phyloP scores from a whole-genome alignment of 1,140 invertebrate species.

The Diprion similis region DNA sequence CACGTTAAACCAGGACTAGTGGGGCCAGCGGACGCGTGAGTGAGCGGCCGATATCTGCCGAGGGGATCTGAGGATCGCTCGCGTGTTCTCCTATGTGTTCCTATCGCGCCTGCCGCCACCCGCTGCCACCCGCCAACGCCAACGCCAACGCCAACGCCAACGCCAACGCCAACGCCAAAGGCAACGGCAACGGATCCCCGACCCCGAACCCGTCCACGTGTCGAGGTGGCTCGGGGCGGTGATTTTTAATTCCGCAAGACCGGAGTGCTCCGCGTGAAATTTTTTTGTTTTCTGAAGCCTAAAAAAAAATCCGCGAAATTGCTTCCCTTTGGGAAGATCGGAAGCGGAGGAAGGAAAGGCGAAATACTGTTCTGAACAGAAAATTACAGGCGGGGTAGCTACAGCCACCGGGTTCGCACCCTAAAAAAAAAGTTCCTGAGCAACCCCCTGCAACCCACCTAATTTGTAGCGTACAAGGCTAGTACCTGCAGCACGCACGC shows the following conservation, averaged over 20 bases:
- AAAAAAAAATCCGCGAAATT: too few species aligned
- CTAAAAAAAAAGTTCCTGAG: neutral
- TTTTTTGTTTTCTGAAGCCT: too few species aligned
- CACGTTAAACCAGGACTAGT: constrained; percentile 33
- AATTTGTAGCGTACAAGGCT: constrained; percentile 7
- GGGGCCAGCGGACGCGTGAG: constrained; percentile 53
- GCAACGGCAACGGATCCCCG: constrained; percentile 28
- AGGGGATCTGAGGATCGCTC: constrained; percentile 62
- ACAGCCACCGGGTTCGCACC: neutral
- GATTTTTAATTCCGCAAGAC: constrained; percentile 60
- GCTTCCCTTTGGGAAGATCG: too few species aligned
- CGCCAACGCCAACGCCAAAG: constrained; percentile 9
- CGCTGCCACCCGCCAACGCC: constrained; percentile 43
- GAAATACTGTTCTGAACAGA: too few species aligned
- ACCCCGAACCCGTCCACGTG: constrained; percentile 42
- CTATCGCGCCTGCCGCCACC: constrained; percentile 41
- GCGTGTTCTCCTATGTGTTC: constrained; percentile 42
- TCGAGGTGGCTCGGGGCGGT: constrained; percentile 56
- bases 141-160: constrained; percentile 28
- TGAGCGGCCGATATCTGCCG: constrained; percentile 60
- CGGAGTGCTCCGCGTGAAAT: constrained; percentile 23
- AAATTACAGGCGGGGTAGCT: too few species aligned
- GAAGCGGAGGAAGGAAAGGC: too few species aligned
- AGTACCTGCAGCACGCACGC: neutral
- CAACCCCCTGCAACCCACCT: neutral